Conservation (phyloP, 2,113 vertebrate species). For the Cyanistes caeruleus region DNA sequence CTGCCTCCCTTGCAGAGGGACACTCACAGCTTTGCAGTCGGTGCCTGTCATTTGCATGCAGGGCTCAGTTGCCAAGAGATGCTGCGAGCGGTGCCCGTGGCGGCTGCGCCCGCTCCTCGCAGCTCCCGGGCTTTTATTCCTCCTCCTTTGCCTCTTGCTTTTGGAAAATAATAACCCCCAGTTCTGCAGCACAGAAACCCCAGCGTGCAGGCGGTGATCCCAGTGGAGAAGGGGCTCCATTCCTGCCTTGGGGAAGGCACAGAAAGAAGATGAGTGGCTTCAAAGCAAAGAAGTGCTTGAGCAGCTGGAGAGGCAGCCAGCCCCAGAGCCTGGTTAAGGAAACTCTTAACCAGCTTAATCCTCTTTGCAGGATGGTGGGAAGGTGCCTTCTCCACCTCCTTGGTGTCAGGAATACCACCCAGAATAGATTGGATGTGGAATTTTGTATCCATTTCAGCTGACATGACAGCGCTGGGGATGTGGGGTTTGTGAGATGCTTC, state of each 20-base stretch:
- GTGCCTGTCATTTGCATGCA: constrained; percentile 38
- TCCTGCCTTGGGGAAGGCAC: background rate
- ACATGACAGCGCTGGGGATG: fast-evolving
- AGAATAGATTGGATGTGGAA: background rate
- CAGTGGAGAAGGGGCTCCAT: fast-evolving
- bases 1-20: constrained; percentile 31
- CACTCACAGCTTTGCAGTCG: background rate
- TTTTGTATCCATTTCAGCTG: background rate
- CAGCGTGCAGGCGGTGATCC: background rate
- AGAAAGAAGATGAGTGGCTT: background rate
- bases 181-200: background rate
- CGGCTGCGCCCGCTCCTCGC: background rate
- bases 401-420: background rate
- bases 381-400: background rate
- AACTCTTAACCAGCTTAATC: background rate
- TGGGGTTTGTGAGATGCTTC: background rate
- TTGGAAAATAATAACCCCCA: background rate
- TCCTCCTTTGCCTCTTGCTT: background rate
- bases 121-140: constrained; percentile 4
- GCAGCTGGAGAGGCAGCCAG: background rate
- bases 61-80: constrained; percentile 65
- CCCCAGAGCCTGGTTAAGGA: background rate
- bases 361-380: background rate
- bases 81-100: constrained; percentile 10
- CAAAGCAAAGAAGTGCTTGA: background rate